Evolutionary conservation across 23 tunicate species (phyloP).

Genomic region (Botrylloides violaceus): DNA sequence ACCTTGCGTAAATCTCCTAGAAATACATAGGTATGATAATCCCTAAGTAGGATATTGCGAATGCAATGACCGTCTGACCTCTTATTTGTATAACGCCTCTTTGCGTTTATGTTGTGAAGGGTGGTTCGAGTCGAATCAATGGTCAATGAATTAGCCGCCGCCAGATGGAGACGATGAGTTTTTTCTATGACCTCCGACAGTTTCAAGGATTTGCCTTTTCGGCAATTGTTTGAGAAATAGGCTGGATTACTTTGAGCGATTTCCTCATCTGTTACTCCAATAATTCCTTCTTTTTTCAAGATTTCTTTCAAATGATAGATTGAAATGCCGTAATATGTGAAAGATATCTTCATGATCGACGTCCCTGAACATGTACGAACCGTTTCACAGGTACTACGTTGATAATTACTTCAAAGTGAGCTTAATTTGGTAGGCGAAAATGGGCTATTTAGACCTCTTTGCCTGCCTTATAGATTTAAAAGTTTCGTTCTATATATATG

Average conservation of each 20-base stretch:
- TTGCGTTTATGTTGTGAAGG: not conserved
- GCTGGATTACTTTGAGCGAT: slow-evolving; percentile 33
- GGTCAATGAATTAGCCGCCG: not conserved
- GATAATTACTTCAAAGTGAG: too few species aligned
- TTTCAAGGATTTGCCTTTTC: not conserved
- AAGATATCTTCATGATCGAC: slow-evolving; percentile 45
- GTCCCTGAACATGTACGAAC: not conserved
- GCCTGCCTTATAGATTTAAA: too few species aligned
- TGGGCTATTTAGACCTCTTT: too few species aligned
- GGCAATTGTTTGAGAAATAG: not conserved
- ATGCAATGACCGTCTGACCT: not conserved
- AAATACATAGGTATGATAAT: slow-evolving; percentile 5
- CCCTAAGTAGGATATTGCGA: not conserved
- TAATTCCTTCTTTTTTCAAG: slow-evolving; percentile 36
- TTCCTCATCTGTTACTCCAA: slow-evolving; percentile 18
- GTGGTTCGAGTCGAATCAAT: not conserved
- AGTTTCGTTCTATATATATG: too few species aligned
- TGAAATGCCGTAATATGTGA: slow-evolving; percentile 64
- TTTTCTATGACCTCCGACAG: not conserved
- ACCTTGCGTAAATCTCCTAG: slow-evolving; percentile 33
- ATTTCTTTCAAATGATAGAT: slow-evolving; percentile 26
- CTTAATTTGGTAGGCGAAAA: too few species aligned
- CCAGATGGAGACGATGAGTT: not conserved
- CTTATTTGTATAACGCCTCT: not conserved
- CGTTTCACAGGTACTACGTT: too few species aligned